phyloP scores from a whole-genome alignment of 2,113 vertebrate genomes.

The Herpetotheres cachinnans region DNA sequence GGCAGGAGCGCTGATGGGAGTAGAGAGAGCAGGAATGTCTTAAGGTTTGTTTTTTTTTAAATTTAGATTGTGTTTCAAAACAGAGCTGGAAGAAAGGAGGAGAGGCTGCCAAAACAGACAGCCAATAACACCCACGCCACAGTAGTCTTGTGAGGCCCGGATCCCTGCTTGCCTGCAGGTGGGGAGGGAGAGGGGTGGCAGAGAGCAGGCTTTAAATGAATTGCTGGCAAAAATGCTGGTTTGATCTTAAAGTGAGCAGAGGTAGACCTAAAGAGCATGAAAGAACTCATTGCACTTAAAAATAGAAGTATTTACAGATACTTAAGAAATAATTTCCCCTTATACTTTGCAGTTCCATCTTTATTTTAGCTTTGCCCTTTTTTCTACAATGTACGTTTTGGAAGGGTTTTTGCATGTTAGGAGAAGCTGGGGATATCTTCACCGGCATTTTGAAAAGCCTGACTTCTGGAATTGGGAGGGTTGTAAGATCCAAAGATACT shows the following conservation, averaged over 20 bases:
- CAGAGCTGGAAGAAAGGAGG: slow-evolving; percentile 53
- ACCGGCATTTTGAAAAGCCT: not conserved
- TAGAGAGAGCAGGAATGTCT: not conserved
- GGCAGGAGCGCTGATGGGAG: not conserved
- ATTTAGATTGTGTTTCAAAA: slow-evolving; percentile 60
- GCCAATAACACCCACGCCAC: slow-evolving; percentile 61
- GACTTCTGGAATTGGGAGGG: not conserved
- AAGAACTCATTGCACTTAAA: not conserved
- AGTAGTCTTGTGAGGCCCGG: slow-evolving; percentile 52
- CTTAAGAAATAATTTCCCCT: not conserved
- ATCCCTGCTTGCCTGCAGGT: slow-evolving; percentile 58
- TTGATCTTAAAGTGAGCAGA: slow-evolving; percentile 37
- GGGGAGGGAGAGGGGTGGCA: slow-evolving; percentile 46
- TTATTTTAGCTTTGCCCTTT: not conserved
- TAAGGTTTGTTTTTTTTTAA: not conserved
- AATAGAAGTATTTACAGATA: not conserved
- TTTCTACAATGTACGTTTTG: not conserved
- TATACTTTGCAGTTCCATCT: not conserved
- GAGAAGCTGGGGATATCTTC: not conserved
- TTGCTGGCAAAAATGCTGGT: slow-evolving; percentile 7
- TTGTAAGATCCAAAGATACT: not conserved
- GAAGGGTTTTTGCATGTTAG: not conserved
- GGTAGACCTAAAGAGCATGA: not conserved
- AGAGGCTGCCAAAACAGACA: slow-evolving; percentile 53
- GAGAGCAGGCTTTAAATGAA: slow-evolving; percentile 4